Conservation (phyloP, 1,140 invertebrate genomes). For the Drosophila ambigua region DNA sequence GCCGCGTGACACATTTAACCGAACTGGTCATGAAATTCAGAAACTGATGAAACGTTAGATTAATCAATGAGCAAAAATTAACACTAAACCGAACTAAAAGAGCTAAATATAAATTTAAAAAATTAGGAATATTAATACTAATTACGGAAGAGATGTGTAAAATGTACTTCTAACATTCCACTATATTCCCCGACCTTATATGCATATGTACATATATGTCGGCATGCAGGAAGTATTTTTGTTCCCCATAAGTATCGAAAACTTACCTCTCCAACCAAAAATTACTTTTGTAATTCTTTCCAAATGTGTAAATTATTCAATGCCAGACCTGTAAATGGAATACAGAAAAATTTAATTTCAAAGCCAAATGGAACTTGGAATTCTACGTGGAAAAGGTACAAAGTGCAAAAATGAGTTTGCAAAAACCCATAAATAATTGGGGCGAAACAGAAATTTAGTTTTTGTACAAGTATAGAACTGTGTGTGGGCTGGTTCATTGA, state of each 20-base stretch:
- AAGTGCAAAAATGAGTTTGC: constrained; percentile 14
- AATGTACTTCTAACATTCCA: too few species aligned
- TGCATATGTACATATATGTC: background rate
- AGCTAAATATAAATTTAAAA: too few species aligned
- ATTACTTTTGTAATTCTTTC: constrained; percentile 26
- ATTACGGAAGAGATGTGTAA: too few species aligned
- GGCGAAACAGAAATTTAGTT: constrained; percentile 25
- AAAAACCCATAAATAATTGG: constrained; percentile 13
- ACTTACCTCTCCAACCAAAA: constrained; percentile 30
- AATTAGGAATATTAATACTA: too few species aligned
- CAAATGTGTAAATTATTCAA: constrained; percentile 23
- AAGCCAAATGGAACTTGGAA: constrained; percentile 34
- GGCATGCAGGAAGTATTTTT: background rate
- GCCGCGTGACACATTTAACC: too few species aligned
- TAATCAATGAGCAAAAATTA: too few species aligned
- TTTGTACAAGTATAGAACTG: constrained; percentile 38
- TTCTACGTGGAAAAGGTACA: constrained; percentile 13
- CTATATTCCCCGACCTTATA: too few species aligned
- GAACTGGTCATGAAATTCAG: too few species aligned
- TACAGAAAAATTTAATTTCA: constrained; percentile 34
- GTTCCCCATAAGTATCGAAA: background rate
- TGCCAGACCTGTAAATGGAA: constrained; percentile 43
- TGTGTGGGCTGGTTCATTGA: constrained; percentile 61
- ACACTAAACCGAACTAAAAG: too few species aligned
- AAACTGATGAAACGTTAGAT: too few species aligned